phyloP scores from a whole-genome alignment of 2,888 invertebrate species.

The Mimachlamys varia region DNA sequence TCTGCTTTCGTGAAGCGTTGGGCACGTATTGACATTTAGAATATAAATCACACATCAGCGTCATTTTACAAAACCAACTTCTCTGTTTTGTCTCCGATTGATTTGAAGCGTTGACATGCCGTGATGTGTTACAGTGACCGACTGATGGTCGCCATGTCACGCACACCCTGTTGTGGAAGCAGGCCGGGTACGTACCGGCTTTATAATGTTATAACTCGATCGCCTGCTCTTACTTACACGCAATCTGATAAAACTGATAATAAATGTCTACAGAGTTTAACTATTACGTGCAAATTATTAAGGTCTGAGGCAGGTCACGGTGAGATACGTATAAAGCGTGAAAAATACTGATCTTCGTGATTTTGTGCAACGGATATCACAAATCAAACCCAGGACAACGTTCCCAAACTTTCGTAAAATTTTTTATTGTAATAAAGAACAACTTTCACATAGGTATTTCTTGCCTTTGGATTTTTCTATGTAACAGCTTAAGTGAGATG shows the following conservation, averaged over 20 bases:
- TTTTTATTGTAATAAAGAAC: too few species aligned
- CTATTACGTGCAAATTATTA: not conserved
- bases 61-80: not conserved
- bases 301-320: not conserved
- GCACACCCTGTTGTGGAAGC: not conserved
- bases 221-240: not conserved
- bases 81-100: not conserved
- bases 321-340: too few species aligned
- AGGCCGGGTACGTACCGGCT: not conserved
- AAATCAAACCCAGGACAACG: too few species aligned
- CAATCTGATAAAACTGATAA: not conserved
- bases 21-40: not conserved
- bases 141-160: not conserved
- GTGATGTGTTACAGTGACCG: not conserved
- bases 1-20: conserved; percentile 1
- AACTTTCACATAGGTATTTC: too few species aligned
- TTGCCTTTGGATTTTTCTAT: too few species aligned
- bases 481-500: too few species aligned
- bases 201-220: not conserved
- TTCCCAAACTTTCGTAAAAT: too few species aligned
- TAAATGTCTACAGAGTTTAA: not conserved
- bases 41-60: not conserved
- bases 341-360: too few species aligned
- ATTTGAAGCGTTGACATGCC: not conserved
- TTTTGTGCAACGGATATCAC: too few species aligned